Evolutionary conservation across 2,113 vertebrate species (phyloP), one percentile per base, ranked within the genome.

Genomic region (Antidorcas marsupialis): DNA sequence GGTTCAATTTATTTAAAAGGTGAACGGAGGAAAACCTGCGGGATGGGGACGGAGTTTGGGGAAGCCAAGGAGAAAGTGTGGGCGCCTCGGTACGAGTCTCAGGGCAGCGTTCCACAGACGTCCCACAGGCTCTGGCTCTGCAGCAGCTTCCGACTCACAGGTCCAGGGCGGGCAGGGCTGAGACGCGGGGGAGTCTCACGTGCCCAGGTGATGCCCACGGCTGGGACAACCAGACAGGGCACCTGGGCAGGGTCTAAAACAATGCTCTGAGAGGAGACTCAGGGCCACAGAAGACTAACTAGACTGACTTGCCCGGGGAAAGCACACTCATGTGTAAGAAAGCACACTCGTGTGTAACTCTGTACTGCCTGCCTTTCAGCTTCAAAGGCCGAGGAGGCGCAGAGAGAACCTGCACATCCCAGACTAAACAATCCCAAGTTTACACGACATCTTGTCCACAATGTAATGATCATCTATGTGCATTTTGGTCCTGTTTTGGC

Each of bases 141-240:
- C 28, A 2, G 39, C 39, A n/a, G 62, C 28, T 25, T 50, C 52
- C n/a, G 16, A 43, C 5, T 8, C 23, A 28, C 1, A 53, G 60
- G 28, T n/a, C 43, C 13, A 1, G 43, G 11, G 28, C 7, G 47
- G 47, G 79, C 30, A 33, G 78, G 76, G 53, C 55, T 39, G 50
- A 43, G 43, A 55, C 2, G 14, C 28, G 0, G 33, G 17, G 7
- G 7, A 2, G 71, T 25, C 30, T 12, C 6, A 33, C 0, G 1
- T 9, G 23, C 28, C 47, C 50, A n/a, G n/a, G 9, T 12, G 23
- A 52, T 16, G 60, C 25, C 9, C 1, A 33, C 2, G 1, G 3
- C 14, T 2, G 4, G 12, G 36, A 62, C 59, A 45, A 16, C 36
- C 50, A 94, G 33, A 47, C 25, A 85, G 21, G 21, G 36, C 76